These are phyloP conservation scores for Drosophila persimilis DNA, from an alignment of 1,140 invertebrate genomes.

Conservation along the genomic window DNA sequence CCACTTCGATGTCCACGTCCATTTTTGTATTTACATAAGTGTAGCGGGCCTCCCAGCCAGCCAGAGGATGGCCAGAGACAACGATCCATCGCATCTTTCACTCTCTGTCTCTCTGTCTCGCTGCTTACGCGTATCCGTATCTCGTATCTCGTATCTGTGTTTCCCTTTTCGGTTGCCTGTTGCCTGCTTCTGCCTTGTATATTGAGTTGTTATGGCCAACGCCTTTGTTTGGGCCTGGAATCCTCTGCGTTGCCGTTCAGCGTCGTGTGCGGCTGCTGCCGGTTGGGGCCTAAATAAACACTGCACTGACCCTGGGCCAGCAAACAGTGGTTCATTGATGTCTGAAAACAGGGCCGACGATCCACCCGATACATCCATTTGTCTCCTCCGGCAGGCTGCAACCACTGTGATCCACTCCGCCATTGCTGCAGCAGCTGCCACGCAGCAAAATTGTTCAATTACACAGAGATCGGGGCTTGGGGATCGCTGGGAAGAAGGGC, in stretches of 20 bases:
- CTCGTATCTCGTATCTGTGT: background rate
- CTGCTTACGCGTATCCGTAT: slow-evolving; percentile 4
- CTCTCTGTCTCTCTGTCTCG: slow-evolving; percentile 4
- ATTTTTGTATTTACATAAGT: slow-evolving; percentile 63
- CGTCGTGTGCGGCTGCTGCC: slow-evolving; percentile 72
- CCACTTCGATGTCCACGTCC: no score
- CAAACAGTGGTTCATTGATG: slow-evolving; percentile 33
- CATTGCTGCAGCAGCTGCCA: slow-evolving; percentile 50
- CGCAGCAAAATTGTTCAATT: slow-evolving; percentile 78
- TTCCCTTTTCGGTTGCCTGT: no score
- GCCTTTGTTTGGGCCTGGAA: slow-evolving; percentile 72
- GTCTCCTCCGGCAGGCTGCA: no score
- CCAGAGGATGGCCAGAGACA: slow-evolving; percentile 5
- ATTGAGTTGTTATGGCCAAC: slow-evolving; percentile 80
- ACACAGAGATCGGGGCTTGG: slow-evolving; percentile 50
- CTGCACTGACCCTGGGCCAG: slow-evolving; percentile 40
- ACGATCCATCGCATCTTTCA: slow-evolving; percentile 18
- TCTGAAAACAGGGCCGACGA: background rate
- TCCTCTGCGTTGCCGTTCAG: slow-evolving; percentile 35
- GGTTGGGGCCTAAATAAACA: slow-evolving; percentile 77
- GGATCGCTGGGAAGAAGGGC: slow-evolving; percentile 20
- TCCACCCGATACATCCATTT: background rate
- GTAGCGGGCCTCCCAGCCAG: slow-evolving; percentile 28
- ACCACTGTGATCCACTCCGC: slow-evolving; percentile 37
- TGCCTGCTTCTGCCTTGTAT: slow-evolving; percentile 45